Percentiles rank a stretch among this genome's conserved stretches.
Conservation (phyloP, 1,140 invertebrate species). For the Carcinoscorpius rotundicauda region DNA sequence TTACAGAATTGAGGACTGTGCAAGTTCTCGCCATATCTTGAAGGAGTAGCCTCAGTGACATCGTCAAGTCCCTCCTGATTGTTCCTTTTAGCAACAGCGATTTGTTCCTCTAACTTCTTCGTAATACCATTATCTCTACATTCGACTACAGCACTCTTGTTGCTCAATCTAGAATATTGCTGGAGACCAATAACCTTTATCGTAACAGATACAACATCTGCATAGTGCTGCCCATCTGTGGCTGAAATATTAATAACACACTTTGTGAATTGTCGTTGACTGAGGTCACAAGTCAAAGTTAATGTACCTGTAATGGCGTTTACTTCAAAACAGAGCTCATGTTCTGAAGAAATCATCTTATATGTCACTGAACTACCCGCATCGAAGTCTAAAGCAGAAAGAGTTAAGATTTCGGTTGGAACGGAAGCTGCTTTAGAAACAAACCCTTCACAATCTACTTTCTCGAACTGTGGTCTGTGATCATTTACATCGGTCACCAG, state of each 20-base stretch:
- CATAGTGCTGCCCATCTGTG: conserved; percentile 82
- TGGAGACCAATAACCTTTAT: conserved; percentile 50
- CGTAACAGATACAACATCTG: conserved; percentile 58
- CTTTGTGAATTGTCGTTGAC: conserved; percentile 35
- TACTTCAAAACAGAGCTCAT: conserved; percentile 81
- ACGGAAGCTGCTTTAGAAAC: conserved; percentile 62
- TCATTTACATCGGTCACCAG: conserved; percentile 79
- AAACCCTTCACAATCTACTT: conserved; percentile 65
- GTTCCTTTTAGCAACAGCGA: conserved; percentile 49
- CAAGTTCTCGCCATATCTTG: conserved; percentile 58
- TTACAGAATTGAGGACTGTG: conserved; percentile 65
- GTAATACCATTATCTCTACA: conserved; percentile 76
- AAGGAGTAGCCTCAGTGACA: conserved; percentile 47
- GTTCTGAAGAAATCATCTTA: conserved; percentile 70
- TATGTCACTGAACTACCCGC: conserved; percentile 77
- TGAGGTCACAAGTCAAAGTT: conserved; percentile 61
- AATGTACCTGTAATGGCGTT: conserved; percentile 62
- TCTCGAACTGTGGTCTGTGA: conserved; percentile 65
- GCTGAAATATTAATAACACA: conserved; percentile 49
- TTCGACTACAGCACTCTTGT: conserved; percentile 45
- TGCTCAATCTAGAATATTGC: conserved; percentile 68
- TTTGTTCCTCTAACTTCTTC: conserved; percentile 59
- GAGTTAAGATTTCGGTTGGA: conserved; percentile 70
- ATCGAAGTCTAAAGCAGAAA: conserved; percentile 90
- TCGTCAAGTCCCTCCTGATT: conserved; percentile 52